Percentiles rank a stretch among this genome's conserved stretches.
Conservation (phyloP, 2,797 vertebrate species). For the Gadopsis bispinosus region DNA sequence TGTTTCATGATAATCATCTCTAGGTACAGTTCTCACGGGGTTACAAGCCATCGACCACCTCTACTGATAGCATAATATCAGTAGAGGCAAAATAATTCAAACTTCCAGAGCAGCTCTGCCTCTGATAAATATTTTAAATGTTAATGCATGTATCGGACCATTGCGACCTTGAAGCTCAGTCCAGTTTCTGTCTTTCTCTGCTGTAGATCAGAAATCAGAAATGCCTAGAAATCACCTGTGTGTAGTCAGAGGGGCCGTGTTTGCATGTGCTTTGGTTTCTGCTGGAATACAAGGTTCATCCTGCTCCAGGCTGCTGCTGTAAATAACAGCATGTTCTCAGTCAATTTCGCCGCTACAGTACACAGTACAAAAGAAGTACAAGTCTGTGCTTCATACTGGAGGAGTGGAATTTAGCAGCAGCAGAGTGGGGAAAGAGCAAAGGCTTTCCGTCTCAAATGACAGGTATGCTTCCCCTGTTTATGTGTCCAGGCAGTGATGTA, state of each 20-base stretch:
- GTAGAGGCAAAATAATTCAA: background rate
- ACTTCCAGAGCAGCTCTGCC: background rate
- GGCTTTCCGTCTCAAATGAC: constrained; percentile 45
- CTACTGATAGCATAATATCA: background rate
- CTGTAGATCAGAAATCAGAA: background rate
- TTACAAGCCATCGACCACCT: background rate
- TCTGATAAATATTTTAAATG: background rate
- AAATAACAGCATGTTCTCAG: constrained; percentile 30
- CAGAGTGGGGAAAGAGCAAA: constrained; percentile 32
- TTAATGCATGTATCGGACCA: no score
- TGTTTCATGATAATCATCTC: no score
- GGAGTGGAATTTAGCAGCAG: constrained; percentile 4
- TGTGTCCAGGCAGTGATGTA: background rate
- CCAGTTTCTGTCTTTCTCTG: background rate
- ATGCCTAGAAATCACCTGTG: background rate
- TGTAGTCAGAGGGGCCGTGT: background rate
- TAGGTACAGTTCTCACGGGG: no score
- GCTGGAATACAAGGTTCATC: constrained; percentile 1
- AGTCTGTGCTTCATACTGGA: background rate
- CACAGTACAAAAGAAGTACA: background rate
- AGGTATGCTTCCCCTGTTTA: constrained; percentile 30
- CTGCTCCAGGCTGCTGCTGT: background rate
- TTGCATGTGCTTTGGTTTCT: background rate
- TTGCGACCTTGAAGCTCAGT: background rate
- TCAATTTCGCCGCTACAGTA: background rate